Conservation (phyloP, 2,797 vertebrate species). For the Argentina silus region DNA sequence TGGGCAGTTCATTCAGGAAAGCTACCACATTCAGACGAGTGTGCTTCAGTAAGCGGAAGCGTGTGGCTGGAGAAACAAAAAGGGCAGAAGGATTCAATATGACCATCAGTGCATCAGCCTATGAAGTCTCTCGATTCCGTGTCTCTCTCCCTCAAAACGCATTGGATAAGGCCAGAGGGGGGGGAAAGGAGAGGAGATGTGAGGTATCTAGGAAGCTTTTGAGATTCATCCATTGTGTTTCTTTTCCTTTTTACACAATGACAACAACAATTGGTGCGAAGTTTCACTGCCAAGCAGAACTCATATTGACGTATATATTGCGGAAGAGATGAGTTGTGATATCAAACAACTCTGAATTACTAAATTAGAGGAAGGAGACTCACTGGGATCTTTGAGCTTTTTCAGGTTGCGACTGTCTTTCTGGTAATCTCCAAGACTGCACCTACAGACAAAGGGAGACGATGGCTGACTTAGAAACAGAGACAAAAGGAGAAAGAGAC, state of each 20-base stretch:
- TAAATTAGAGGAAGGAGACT: slow-evolving; percentile 48
- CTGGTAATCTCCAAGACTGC: slow-evolving; percentile 84
- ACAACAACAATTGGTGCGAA: neutral
- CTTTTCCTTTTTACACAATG: neutral
- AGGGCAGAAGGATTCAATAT: neutral
- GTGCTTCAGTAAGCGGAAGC: slow-evolving; percentile 87
- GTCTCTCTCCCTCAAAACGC: neutral
- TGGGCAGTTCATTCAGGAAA: slow-evolving; percentile 90
- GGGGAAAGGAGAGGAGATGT: too few relatives aligned
- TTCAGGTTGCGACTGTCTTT: slow-evolving; percentile 90
- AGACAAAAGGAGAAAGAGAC: neutral
- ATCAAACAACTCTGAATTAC: neutral
- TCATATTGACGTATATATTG: neutral
- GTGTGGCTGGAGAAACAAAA: slow-evolving; percentile 69
- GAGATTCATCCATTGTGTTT: neutral
- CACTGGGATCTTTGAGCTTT: slow-evolving; percentile 87
- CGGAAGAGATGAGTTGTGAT: neutral
- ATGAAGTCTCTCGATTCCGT: neutral
- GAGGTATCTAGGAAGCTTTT: too few relatives aligned
- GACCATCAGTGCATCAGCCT: neutral
- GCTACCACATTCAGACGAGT: slow-evolving; percentile 89
- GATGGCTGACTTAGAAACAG: neutral
- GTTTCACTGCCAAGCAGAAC: neutral
- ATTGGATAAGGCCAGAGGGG: too few relatives aligned
- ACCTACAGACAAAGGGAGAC: slow-evolving; percentile 66